Conservation (phyloP, 2,113 vertebrate genomes). For the Dromiciops gliroides region DNA sequence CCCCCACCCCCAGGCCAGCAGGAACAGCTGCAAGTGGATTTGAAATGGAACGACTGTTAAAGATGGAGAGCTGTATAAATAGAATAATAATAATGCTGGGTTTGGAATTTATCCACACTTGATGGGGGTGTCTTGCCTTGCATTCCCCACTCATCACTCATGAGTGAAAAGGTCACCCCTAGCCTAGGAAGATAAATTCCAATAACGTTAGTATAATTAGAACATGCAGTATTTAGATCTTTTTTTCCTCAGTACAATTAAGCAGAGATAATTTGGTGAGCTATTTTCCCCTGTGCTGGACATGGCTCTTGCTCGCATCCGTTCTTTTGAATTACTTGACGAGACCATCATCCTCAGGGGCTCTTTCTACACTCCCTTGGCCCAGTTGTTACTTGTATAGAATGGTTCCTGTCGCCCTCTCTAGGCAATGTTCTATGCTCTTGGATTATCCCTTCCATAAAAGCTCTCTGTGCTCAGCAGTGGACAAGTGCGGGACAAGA, state of each 20-base stretch:
- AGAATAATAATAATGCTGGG: conserved; percentile 77
- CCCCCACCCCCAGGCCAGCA: conserved; percentile 65
- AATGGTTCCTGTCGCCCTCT: neutral
- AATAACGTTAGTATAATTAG: conserved; percentile 28
- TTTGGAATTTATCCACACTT: conserved; percentile 37
- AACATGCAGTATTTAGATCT: neutral
- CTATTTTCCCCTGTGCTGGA: conserved; percentile 37
- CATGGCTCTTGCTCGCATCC: conserved; percentile 1
- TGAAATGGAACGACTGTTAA: conserved; percentile 64
- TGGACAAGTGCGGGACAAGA: neutral
- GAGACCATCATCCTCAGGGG: neutral
- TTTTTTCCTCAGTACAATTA: conserved; percentile 35
- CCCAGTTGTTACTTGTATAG: neutral
- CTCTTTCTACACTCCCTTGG: neutral
- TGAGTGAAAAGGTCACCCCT: conserved; percentile 61
- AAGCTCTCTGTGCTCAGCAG: neutral
- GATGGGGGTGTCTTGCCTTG: conserved; percentile 46
- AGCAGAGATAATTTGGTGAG: conserved; percentile 48
- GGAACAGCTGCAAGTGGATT: conserved; percentile 72
- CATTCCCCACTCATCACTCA: neutral
- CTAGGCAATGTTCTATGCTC: neutral
- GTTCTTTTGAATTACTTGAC: neutral
- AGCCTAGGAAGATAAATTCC: conserved; percentile 32
- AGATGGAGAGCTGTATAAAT: conserved; percentile 76
- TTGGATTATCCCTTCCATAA: neutral